Evolutionary conservation across 2,797 vertebrate species (phyloP), one percentile per base, ranked within the genome.

Genomic region (Leptoclinus maculatus): DNA sequence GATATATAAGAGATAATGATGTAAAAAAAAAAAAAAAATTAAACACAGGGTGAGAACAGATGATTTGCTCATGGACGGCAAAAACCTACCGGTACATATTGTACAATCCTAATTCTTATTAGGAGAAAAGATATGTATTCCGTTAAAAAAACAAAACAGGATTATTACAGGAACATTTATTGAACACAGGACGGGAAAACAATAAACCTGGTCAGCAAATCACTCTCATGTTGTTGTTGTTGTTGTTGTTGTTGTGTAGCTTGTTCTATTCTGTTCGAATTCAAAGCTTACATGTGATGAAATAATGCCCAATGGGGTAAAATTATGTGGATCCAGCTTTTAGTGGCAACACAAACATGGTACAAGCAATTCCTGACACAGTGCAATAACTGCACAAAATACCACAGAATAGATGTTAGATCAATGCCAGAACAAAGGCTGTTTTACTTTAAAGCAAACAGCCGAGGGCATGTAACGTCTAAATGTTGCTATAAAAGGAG

Each of bases 361-460:
- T 39, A 45, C 34, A 71, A 16, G 39, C 17, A 49, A 71, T 66
- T 78, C 32, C 63, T 41, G 67, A 76, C 59, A 80, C 62, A 68
- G 9, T 79, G n/a, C 38, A 71, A 54, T 60, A 74, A 82, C 25
- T 21, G 12, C 9, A 41, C 58, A 56, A 85, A 62, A 66, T 69
- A 70, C 60, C 29, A 73, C 49, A 62, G 3, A 70, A 73, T 3
- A 43, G 19, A 76, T 85, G 67, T 62, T 58, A 67, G 75, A 91
- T 86, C 67, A 87, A 79, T 83, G 81, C 74, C 64, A 77, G 88
- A 91, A 88, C 87, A 88, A 88, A 29, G 19, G 43, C 21, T 71
- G 70, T 69, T 68, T 58, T 60, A 70, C 79, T 83, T 87, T 73
- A 80, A 82, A 85, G 81, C 88, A 92, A 89, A 93, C 88, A 93